phyloP scores from a whole-genome alignment of 2,113 vertebrate species.

The Tychaedon coryphoeus region DNA sequence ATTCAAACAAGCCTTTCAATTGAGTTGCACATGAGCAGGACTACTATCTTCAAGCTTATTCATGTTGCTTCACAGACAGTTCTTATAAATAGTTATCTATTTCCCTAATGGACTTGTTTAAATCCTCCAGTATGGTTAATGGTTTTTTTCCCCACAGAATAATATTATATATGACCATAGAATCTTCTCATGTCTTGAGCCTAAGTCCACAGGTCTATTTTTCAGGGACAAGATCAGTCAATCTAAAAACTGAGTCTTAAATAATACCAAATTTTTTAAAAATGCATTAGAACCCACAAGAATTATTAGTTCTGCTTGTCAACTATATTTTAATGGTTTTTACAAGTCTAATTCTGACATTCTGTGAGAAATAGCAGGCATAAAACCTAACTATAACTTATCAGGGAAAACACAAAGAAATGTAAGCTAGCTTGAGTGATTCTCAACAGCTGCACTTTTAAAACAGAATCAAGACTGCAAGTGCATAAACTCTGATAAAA shows the following conservation, averaged over 20 bases:
- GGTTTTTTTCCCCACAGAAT: not conserved
- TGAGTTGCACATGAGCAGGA: not conserved
- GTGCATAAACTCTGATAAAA: slow-evolving; percentile 44
- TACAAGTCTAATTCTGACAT: slow-evolving; percentile 38
- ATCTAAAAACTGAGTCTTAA: not conserved
- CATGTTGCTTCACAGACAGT: not conserved
- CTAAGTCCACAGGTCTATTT: not conserved
- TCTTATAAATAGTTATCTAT: not conserved
- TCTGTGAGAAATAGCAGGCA: slow-evolving; percentile 43
- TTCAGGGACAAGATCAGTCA: not conserved
- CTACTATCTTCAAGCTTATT: not conserved
- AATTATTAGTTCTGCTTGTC: slow-evolving; percentile 27
- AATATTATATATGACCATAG: not conserved
- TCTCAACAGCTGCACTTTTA: slow-evolving; percentile 50
- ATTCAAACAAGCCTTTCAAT: not conserved
- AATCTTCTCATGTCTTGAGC: not conserved
- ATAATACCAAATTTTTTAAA: not conserved
- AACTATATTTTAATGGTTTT: slow-evolving; percentile 52
- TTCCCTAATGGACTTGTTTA: not conserved
- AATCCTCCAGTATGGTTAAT: not conserved
- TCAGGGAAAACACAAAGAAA: slow-evolving; percentile 49
- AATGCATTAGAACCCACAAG: not conserved
- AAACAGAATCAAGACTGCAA: slow-evolving; percentile 28
- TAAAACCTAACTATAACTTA: slow-evolving; percentile 39
- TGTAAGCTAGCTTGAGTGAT: slow-evolving; percentile 54